Evolutionary conservation across 1,140 invertebrate genomes (phyloP).

Genomic region (Idris sp.): DNA sequence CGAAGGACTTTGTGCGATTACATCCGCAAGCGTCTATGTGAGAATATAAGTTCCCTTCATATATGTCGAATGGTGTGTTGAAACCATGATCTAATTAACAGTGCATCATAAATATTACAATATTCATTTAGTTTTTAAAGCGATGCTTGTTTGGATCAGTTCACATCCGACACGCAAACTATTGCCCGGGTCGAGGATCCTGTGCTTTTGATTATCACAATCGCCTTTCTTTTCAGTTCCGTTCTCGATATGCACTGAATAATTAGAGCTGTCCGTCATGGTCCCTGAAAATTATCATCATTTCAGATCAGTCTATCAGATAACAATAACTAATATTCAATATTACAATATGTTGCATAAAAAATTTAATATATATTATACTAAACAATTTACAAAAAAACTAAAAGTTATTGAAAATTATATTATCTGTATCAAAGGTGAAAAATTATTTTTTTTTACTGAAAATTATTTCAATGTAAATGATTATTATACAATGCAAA

Average conservation of each 20-base stretch:
- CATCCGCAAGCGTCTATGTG: constrained; percentile 26
- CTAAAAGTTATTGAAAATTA: too few species aligned
- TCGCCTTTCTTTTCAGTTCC: constrained; percentile 32
- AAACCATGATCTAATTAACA: constrained; percentile 60
- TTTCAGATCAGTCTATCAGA: not conserved
- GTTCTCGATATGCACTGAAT: constrained; percentile 30
- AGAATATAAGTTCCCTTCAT: constrained; percentile 18
- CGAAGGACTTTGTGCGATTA: constrained; percentile 16
- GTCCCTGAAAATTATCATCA: constrained; percentile 7
- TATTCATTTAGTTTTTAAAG: constrained; percentile 50
- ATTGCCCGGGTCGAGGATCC: constrained; percentile 11
- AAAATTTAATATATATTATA: too few species aligned
- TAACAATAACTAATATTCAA: too few species aligned
- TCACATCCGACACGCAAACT: constrained; percentile 19
- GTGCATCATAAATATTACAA: constrained; percentile 43
- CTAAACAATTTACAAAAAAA: too few species aligned
- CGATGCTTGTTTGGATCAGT: constrained; percentile 11
- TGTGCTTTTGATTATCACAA: constrained; percentile 16
- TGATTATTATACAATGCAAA: too few species aligned
- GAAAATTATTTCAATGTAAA: too few species aligned
- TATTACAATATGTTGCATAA: too few species aligned
- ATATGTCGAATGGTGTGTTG: constrained; percentile 6
- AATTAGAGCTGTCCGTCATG: constrained; percentile 32
- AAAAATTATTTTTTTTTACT: too few species aligned
- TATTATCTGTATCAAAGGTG: too few species aligned